Percentiles rank a stretch among this genome's conserved stretches.
Conservation (phyloP, 1,140 invertebrate genomes). For the Drosophila serrata region DNA sequence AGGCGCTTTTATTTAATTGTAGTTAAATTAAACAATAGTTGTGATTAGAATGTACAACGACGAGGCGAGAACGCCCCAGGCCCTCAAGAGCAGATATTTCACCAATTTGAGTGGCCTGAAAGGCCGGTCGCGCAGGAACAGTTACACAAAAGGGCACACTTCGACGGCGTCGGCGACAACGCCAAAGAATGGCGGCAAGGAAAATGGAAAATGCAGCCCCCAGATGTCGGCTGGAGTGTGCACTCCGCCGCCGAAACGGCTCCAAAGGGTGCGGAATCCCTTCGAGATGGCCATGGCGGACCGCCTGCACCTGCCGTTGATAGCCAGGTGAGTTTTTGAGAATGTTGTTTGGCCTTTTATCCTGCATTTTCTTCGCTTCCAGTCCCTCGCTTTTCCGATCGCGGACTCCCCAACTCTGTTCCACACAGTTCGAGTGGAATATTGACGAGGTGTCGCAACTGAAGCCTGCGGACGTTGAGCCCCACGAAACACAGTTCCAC, state of each 20-base stretch:
- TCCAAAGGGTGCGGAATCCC: slow-evolving; percentile 79
- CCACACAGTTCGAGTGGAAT: slow-evolving; percentile 86
- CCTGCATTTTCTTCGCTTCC: slow-evolving; percentile 1
- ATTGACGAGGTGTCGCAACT: slow-evolving; percentile 87
- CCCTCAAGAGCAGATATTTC: slow-evolving; percentile 57
- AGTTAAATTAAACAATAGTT: slow-evolving; percentile 23
- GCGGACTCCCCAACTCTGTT: slow-evolving; percentile 82
- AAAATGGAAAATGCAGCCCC: slow-evolving; percentile 57
- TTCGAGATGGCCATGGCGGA: slow-evolving; percentile 76
- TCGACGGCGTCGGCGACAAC: slow-evolving; percentile 40
- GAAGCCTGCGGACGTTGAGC: slow-evolving; percentile 87
- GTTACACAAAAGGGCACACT: slow-evolving; percentile 23
- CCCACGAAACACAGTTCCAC: slow-evolving; percentile 86
- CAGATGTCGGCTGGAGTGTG: slow-evolving; percentile 54
- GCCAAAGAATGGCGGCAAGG: slow-evolving; percentile 73
- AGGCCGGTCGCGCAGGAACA: slow-evolving; percentile 36
- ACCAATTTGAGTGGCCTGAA: slow-evolving; percentile 56
- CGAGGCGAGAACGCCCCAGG: slow-evolving; percentile 69
- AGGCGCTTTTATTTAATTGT: slow-evolving; percentile 20
- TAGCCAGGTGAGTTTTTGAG: slow-evolving; percentile 69
- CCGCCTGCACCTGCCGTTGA: slow-evolving; percentile 79
- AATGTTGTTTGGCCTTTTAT: background rate
- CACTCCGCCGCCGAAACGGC: slow-evolving; percentile 78
- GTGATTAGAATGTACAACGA: slow-evolving; percentile 51
- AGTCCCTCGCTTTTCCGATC: slow-evolving; percentile 81